Percentiles rank a stretch among this genome's conserved stretches.
Evolutionary conservation across 2,888 invertebrate species (phyloP).

Genomic region (Elegia similella): DNA sequence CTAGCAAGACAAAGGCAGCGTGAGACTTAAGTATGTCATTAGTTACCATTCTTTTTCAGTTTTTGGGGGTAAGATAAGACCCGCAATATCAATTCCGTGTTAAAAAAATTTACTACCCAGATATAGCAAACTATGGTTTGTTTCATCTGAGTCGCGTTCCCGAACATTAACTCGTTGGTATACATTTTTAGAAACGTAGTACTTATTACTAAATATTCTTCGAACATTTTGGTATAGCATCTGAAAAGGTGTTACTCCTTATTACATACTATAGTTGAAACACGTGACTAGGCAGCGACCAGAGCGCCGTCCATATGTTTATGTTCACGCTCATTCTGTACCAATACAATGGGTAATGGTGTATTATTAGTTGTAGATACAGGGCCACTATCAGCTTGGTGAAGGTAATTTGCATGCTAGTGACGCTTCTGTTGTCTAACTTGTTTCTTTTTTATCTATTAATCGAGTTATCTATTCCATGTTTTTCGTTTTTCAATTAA

Average conservation of each 20-base stretch:
- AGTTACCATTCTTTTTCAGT: too few relatives aligned
- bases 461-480: not conserved
- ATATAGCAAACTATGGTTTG: too few relatives aligned
- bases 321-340: constrained; percentile 48
- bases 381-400: constrained; percentile 68
- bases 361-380: constrained; percentile 50
- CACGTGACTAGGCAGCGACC: constrained; percentile 33
- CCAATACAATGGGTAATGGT: constrained; percentile 47
- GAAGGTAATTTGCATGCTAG: constrained; percentile 75
- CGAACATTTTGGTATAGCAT: not conserved
- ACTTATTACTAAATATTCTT: too few relatives aligned
- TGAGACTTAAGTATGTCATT: too few relatives aligned
- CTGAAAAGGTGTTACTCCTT: not conserved
- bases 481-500: constrained; percentile 22
- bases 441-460: constrained; percentile 37
- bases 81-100: too few relatives aligned
- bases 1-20: too few relatives aligned
- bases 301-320: constrained; percentile 41
- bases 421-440: constrained; percentile 56
- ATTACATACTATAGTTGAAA: not conserved
- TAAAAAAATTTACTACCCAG: too few relatives aligned
- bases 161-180: too few relatives aligned
- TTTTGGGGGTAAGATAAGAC: too few relatives aligned
- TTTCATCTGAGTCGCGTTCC: too few relatives aligned
- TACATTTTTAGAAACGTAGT: too few relatives aligned